phyloP scores from a whole-genome alignment of 2,888 invertebrate species.

The Trisateles emortualis region DNA sequence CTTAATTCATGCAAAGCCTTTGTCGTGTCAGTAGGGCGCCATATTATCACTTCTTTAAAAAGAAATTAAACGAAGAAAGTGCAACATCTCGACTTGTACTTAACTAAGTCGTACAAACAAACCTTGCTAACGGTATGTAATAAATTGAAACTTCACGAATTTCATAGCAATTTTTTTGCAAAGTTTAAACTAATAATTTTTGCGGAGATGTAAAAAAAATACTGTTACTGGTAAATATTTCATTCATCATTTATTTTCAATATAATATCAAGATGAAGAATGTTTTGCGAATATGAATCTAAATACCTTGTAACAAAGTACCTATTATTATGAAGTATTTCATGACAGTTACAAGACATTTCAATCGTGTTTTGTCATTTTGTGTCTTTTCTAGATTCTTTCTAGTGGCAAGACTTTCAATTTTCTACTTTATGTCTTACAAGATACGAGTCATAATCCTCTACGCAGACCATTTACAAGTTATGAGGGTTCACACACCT shows the following conservation, averaged over 20 bases:
- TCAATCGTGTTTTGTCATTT: too few species aligned
- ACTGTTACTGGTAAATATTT: background rate
- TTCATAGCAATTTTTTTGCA: constrained; percentile 4
- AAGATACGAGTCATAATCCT: too few species aligned
- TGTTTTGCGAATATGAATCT: background rate
- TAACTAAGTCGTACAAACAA: constrained; percentile 10
- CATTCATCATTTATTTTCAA: too few species aligned
- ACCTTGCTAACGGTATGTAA: constrained; percentile 16
- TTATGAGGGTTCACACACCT: too few species aligned
- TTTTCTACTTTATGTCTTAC: too few species aligned
- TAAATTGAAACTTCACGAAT: constrained; percentile 35
- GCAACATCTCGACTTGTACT: background rate
- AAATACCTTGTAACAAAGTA: background rate
- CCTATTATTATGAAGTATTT: too few species aligned
- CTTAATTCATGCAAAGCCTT: too few species aligned
- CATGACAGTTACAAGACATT: too few species aligned
- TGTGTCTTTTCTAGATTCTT: too few species aligned
- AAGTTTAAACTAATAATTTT: constrained; percentile 1
- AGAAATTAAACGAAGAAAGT: constrained; percentile 4
- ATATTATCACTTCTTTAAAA: background rate
- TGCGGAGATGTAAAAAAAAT: background rate
- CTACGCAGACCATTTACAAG: too few species aligned
- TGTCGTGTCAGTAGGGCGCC: background rate
- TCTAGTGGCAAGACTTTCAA: too few species aligned
- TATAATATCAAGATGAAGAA: too few species aligned